Evolutionary conservation across 2,888 invertebrate species (phyloP).

Genomic region (Anaspis maculata): DNA sequence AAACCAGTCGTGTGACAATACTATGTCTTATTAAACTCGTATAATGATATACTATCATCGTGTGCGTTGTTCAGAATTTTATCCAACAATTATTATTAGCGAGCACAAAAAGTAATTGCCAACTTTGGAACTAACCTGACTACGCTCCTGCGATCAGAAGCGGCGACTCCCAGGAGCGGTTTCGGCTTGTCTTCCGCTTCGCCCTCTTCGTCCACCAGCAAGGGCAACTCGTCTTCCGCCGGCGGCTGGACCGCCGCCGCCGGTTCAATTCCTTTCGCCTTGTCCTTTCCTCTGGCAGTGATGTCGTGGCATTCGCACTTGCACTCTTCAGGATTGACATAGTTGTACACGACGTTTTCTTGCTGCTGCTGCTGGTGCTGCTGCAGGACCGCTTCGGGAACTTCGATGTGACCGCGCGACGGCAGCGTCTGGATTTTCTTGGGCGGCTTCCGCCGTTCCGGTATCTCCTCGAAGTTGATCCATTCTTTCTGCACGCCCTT

Average conservation of each 20-base stretch:
- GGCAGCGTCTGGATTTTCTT: slow-evolving; percentile 78
- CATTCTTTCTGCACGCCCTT: slow-evolving; percentile 51
- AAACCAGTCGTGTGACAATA: no score
- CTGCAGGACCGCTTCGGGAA: slow-evolving; percentile 39
- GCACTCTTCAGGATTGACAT: slow-evolving; percentile 81
- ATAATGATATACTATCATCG: no score
- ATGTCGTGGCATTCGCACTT: slow-evolving; percentile 77
- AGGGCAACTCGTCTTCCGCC: slow-evolving; percentile 48
- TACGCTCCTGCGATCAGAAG: slow-evolving; percentile 38
- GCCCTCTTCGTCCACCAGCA: slow-evolving; percentile 42
- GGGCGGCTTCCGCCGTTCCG: slow-evolving; percentile 71
- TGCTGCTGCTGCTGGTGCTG: no score
- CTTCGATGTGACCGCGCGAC: slow-evolving; percentile 44
- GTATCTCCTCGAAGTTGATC: slow-evolving; percentile 83
- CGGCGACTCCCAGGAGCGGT: slow-evolving; percentile 26
- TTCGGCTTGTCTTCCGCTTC: slow-evolving; percentile 31
- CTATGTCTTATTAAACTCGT: no score
- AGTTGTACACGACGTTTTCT: slow-evolving; percentile 54
- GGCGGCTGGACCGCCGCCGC: slow-evolving; percentile 18
- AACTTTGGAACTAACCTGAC: slow-evolving; percentile 37
- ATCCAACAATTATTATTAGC: no score
- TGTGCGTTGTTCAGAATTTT: no score
- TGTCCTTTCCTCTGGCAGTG: slow-evolving; percentile 33
- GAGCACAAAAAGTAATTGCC: no score
- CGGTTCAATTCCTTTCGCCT: slow-evolving; percentile 6